Percentiles rank a stretch among this genome's conserved stretches.
phyloP scores from a whole-genome alignment of 2,797 vertebrate species.

The Coendou prehensilis region DNA sequence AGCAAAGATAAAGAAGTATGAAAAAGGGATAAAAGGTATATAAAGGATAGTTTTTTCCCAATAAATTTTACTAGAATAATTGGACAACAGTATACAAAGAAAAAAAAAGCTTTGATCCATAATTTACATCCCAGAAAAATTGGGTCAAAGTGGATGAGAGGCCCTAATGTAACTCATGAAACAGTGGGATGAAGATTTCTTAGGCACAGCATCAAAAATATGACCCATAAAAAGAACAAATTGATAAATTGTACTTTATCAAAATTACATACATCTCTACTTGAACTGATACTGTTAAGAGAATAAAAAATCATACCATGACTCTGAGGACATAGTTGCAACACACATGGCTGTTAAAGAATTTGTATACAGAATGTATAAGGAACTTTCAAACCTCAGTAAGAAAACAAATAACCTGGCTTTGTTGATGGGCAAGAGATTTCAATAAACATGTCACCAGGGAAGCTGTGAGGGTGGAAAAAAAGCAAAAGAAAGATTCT shows the following conservation, averaged over 20 bases:
- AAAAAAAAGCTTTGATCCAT: neutral
- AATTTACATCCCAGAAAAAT: neutral
- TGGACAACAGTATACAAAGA: neutral
- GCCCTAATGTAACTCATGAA: slow-evolving; percentile 1
- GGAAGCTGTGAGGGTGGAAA: neutral
- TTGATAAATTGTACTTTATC: neutral
- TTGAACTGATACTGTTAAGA: neutral
- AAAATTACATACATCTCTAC: slow-evolving; percentile 8
- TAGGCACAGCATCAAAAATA: neutral
- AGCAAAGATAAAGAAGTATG: neutral
- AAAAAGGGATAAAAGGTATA: neutral
- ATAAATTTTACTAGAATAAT: neutral
- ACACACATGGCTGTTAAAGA: neutral
- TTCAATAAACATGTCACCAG: neutral
- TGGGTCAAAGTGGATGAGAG: neutral
- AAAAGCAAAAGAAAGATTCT: neutral
- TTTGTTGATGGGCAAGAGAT: neutral
- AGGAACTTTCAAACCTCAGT: slow-evolving; percentile 16
- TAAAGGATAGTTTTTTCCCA: neutral
- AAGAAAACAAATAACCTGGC: neutral
- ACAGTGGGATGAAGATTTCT: neutral
- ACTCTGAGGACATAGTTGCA: neutral
- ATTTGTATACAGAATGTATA: neutral
- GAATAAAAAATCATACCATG: neutral
- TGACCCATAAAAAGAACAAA: neutral